Percentiles rank a stretch among this genome's conserved stretches.
phyloP scores from a whole-genome alignment of 1,140 invertebrate genomes.

The Drosophila ironensis region DNA sequence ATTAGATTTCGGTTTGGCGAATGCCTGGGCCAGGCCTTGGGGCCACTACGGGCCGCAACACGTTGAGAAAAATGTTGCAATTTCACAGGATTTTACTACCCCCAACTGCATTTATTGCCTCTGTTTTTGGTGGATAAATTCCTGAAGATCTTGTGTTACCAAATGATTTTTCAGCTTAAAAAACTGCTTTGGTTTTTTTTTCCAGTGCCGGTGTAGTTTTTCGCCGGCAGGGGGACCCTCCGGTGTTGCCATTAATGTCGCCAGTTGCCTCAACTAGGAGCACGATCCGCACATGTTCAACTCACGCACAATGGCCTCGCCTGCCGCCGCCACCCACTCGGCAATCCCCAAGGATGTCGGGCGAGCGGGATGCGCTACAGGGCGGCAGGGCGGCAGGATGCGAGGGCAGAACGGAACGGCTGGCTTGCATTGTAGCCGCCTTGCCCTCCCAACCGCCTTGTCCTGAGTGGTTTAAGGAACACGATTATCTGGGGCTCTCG shows the following conservation, averaged over 20 bases:
- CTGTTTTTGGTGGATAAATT: too few species aligned
- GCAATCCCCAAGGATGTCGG: background rate
- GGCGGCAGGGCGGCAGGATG: background rate
- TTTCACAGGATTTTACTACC: too few species aligned
- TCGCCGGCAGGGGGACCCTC: background rate
- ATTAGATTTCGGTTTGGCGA: slow-evolving; percentile 72
- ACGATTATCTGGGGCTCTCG: slow-evolving; percentile 27
- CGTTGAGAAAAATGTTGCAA: background rate
- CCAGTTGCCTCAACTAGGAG: slow-evolving; percentile 11
- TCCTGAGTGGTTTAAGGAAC: slow-evolving; percentile 24
- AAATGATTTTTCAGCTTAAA: too few species aligned
- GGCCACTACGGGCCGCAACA: background rate
- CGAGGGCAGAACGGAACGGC: too few species aligned
- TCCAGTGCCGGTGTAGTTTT: background rate
- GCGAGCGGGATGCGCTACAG: slow-evolving; percentile 10
- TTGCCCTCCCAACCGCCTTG: background rate
- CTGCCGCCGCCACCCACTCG: background rate
- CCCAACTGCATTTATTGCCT: too few species aligned
- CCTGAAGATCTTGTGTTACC: too few species aligned
- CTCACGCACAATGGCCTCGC: slow-evolving; percentile 22
- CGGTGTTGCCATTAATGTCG: slow-evolving; percentile 33
- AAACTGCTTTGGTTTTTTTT: background rate
- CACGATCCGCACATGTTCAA: slow-evolving; percentile 43
- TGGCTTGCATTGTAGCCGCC: slow-evolving; percentile 13
- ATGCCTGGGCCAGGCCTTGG: slow-evolving; percentile 2